Conservation (phyloP, 2,888 invertebrate genomes). For the Drosophila melanosoma region DNA sequence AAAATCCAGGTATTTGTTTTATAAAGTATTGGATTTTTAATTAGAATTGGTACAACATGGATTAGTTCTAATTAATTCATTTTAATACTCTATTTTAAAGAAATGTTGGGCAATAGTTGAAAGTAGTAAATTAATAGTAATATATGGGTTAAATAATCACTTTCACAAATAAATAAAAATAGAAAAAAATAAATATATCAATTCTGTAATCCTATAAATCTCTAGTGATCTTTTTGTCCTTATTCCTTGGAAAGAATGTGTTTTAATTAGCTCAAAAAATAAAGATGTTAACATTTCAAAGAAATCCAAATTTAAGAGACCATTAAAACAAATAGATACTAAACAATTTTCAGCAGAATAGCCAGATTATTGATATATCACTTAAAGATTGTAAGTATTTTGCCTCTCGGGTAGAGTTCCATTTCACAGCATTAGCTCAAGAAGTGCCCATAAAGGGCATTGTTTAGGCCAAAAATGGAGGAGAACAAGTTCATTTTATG, state of each 20-base stretch:
- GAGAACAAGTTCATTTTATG: constrained; percentile 61
- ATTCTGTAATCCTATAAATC: neutral
- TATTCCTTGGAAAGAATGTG: neutral
- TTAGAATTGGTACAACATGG: neutral
- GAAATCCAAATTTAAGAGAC: neutral
- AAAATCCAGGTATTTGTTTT: neutral
- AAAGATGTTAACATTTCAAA: neutral
- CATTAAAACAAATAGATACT: neutral
- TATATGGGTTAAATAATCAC: neutral
- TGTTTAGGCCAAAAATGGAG: constrained; percentile 38
- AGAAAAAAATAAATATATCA: no score
- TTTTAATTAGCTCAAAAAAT: neutral
- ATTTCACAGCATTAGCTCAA: constrained; percentile 15
- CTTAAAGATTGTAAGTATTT: constrained; percentile 16
- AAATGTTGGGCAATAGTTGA: neutral
- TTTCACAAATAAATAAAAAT: neutral
- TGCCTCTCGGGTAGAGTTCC: neutral
- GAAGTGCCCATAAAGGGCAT: constrained; percentile 48
- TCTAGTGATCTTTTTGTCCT: neutral
- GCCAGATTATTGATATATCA: constrained; percentile 35
- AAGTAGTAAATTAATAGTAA: neutral
- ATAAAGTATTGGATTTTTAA: neutral
- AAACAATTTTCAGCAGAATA: neutral
- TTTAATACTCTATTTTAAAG: neutral
- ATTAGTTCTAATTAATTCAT: neutral